Evolutionary conservation across 2,113 vertebrate genomes (phyloP).

Genomic region (Galemys pyrenaicus): DNA sequence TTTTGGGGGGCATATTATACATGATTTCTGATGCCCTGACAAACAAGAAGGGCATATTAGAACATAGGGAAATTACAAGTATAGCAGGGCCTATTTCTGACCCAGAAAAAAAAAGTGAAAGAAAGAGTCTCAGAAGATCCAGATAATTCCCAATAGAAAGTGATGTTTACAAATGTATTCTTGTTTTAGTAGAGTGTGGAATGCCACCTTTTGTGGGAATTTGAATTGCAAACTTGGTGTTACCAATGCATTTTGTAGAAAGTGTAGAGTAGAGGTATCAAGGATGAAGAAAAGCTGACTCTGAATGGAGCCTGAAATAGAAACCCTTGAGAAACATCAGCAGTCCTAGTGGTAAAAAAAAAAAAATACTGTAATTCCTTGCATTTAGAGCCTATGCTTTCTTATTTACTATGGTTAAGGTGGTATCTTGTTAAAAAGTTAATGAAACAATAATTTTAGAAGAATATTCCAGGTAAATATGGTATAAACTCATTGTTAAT

Average conservation of each 20-base stretch:
- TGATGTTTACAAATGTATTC: conserved; percentile 39
- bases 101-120: neutral
- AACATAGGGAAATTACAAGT: conserved; percentile 62
- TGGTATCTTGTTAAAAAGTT: neutral
- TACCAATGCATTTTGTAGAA: conserved; percentile 46
- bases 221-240: conserved; percentile 31
- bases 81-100: neutral
- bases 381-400: conserved; percentile 71
- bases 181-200: conserved; percentile 65
- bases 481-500: conserved; percentile 79
- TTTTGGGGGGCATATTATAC: conserved; percentile 66
- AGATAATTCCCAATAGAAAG: conserved; percentile 58
- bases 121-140: neutral
- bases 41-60: neutral
- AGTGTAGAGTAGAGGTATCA: conserved; percentile 41
- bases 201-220: conserved; percentile 15
- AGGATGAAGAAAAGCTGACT: conserved; percentile 42
- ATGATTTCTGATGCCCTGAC: conserved; percentile 44
- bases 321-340: conserved; percentile 74
- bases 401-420: conserved; percentile 78
- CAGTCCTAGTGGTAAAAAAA: conserved; percentile 71
- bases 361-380: conserved; percentile 71
- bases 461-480: conserved; percentile 77
- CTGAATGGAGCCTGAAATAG: conserved; percentile 64
- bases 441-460: conserved; percentile 70